A percentile compares a stretch with the other conserved stretches of the same genome.
Evolutionary conservation across 2,113 vertebrate species (phyloP).

Genomic region (Alouatta palliata): DNA sequence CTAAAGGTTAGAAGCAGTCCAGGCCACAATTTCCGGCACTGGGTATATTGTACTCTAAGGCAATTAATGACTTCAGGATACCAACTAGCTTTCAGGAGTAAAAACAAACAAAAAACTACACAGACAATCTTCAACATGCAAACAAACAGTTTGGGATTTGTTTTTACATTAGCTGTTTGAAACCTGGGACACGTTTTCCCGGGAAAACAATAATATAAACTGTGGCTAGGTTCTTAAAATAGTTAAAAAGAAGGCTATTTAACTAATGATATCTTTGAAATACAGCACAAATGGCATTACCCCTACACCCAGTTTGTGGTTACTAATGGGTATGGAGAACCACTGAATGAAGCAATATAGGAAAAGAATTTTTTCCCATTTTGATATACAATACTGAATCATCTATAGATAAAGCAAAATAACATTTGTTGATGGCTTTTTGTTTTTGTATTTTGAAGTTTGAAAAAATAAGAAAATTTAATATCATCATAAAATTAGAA

Average conservation of each 20-base stretch:
- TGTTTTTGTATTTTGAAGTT: neutral
- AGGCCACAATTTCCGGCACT: neutral
- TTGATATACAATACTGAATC: neutral
- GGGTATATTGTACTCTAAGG: neutral
- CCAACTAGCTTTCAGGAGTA: neutral
- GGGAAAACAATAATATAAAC: conserved; percentile 21
- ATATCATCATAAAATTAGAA: neutral
- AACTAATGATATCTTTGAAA: neutral
- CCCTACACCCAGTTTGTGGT: too few relatives aligned
- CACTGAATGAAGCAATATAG: neutral
- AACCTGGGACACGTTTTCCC: neutral
- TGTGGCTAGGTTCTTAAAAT: neutral
- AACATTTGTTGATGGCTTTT: neutral
- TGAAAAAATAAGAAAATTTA: neutral
- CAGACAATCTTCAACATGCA: neutral
- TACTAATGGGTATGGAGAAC: fast-evolving
- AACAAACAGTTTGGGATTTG: conserved; percentile 18
- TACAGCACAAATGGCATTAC: neutral
- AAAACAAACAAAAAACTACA: neutral
- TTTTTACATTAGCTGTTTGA: conserved; percentile 45
- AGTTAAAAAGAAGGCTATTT: neutral
- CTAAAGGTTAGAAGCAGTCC: neutral
- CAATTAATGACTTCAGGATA: conserved; percentile 8
- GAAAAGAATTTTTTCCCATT: neutral
- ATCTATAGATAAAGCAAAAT: neutral